These are phyloP conservation scores for Calcarius lapponicus DNA, from an alignment of 2,797 vertebrate genomes.

Conservation along the genomic window DNA sequence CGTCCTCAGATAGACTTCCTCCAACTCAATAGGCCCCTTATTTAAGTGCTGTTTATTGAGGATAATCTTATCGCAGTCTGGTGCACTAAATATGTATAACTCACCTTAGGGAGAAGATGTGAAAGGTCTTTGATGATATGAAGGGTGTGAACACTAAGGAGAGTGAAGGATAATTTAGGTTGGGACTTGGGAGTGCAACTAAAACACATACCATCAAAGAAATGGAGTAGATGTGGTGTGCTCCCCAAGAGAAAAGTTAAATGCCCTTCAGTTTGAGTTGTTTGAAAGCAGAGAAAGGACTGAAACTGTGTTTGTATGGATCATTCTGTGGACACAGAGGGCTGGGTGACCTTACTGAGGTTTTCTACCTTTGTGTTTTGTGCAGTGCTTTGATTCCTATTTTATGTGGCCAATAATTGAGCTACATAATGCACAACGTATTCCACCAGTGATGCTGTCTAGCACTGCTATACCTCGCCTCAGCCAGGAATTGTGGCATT, in stretches of 20 bases:
- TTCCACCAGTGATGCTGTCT: neutral
- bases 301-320: neutral
- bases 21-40: conserved; percentile 25
- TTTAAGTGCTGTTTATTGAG: conserved; percentile 34
- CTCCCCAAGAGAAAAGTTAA: neutral
- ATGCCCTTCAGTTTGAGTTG: neutral
- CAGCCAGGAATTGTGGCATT: neutral
- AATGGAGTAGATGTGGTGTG: neutral
- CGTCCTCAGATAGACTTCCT: conserved; percentile 33
- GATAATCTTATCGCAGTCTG: conserved; percentile 39
- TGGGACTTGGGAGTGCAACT: conserved; percentile 53
- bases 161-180: conserved; percentile 59
- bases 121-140: conserved; percentile 52
- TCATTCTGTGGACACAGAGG: neutral
- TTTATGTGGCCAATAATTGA: neutral
- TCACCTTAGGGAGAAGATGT: conserved; percentile 60
- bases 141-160: conserved; percentile 66
- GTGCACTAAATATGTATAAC: conserved; percentile 41
- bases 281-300: neutral
- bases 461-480: neutral
- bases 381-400: neutral
- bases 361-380: neutral
- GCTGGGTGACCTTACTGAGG: neutral
- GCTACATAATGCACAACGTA: rapidly evolving
- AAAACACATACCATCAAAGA: conserved; percentile 17